Evolutionary conservation across 1,140 invertebrate species (phyloP), one percentile per base, ranked within the genome.

Genomic region (Caenorhabditis briggsae): DNA sequence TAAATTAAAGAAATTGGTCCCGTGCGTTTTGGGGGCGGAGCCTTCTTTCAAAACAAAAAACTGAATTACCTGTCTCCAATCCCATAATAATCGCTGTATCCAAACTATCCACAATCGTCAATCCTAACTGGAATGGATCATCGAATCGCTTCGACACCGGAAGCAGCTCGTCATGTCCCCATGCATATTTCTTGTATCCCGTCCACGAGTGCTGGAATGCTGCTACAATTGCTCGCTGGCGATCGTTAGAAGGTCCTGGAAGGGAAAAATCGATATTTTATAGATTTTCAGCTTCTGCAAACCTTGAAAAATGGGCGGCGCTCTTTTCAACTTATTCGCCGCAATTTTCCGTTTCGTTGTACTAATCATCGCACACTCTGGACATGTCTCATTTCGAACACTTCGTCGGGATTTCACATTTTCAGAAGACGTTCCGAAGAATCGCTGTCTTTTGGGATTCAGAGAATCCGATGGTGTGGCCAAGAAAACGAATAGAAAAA

Each of bases 51-150:
- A n/a, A n/a, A n/a, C n/a, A 83, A 2, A 20, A 20, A 5, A 64
- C 23, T 7, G 1, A 83, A 82, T 9, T 18, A 70, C 65, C 65
- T 46, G 7, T 23, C 90, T 95, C 95, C 70, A 97, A 93, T 84
- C 95, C 95, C 96, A 97, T 97, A 83, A 98, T 96, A 90, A 96
- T 96, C 89, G 97, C 94, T 0, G 96, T 97, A 92, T 97, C 97
- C 84, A 98, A 92, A 1, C 95, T 95, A 93, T 98, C 97, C 3
- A 97, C 94, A 90, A 97, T 95, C 5, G 96, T 96, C n/a, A 97
- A 93, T 43, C 90, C 90, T 23, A 89, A 87, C 25, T 95, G 95
- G 93, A 98, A 97, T 97, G 97, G 97, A 92, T 97, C 96, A 83
- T 95, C 94, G 84, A 95, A 95, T 86, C 94, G 94, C 87, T 43